These are phyloP conservation scores for Centropus bengalensis DNA, from an alignment of 2,113 vertebrate species.

Conservation along the genomic window DNA sequence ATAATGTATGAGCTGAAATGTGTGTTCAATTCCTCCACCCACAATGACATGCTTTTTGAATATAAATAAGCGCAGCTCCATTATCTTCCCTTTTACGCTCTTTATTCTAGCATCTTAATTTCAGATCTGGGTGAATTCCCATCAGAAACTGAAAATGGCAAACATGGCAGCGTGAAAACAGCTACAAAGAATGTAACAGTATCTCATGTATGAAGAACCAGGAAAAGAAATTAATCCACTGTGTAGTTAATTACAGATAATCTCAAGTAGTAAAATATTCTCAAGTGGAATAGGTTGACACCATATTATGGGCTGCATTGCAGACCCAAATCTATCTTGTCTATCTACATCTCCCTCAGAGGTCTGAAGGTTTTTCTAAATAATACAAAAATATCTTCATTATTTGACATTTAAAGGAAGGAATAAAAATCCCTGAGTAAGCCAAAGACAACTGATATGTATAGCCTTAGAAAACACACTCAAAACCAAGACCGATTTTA, in stretches of 20 bases:
- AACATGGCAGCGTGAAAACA: slow-evolving; percentile 30
- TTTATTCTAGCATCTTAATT: slow-evolving; percentile 31
- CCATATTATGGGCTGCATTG: slow-evolving; percentile 37
- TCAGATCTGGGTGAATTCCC: slow-evolving; percentile 23
- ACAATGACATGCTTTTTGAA: neutral
- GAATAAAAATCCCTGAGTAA: slow-evolving; percentile 85
- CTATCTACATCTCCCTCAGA: neutral
- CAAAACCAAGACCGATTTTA: slow-evolving; percentile 54
- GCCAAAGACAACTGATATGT: slow-evolving; percentile 76
- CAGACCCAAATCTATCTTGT: slow-evolving; percentile 24
- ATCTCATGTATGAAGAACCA: slow-evolving; percentile 14
- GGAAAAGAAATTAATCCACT: slow-evolving; percentile 37
- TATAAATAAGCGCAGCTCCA: neutral
- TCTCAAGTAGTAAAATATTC: slow-evolving; percentile 27
- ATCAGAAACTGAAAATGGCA: slow-evolving; percentile 38
- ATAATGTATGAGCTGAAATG: neutral
- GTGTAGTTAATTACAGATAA: slow-evolving; percentile 19
- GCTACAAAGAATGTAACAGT: neutral
- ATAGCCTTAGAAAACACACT: slow-evolving; percentile 72
- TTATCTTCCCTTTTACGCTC: slow-evolving; percentile 37
- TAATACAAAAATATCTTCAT: slow-evolving; percentile 79
- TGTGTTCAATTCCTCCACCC: neutral
- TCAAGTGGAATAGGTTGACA: slow-evolving; percentile 50
- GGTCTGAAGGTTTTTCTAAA: slow-evolving; percentile 74
- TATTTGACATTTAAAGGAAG: slow-evolving; percentile 78